These are phyloP conservation scores for Silurus meridionalis DNA, from an alignment of 2,113 vertebrate species.

Conservation along the genomic window DNA sequence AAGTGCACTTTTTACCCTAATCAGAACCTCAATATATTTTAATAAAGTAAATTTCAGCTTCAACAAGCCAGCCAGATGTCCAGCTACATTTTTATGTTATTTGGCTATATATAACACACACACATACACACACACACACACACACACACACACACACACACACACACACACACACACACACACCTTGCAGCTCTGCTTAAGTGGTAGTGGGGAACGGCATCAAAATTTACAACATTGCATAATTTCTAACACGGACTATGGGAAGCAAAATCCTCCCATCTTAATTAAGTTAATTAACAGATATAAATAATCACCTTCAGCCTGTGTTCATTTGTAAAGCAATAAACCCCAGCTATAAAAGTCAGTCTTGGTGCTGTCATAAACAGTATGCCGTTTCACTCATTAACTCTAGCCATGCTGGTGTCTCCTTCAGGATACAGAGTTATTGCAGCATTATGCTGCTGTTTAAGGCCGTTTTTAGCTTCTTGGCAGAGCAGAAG, in stretches of 20 bases:
- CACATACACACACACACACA: slow-evolving; percentile 16
- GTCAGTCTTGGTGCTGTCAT: slow-evolving; percentile 64
- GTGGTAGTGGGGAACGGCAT: slow-evolving; percentile 57
- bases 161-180: slow-evolving; percentile 32
- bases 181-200: slow-evolving; percentile 27
- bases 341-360: slow-evolving; percentile 71
- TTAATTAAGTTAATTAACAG: slow-evolving; percentile 76
- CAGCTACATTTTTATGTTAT: not conserved
- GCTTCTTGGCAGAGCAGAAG: slow-evolving; percentile 3
- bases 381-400: slow-evolving; percentile 65
- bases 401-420: slow-evolving; percentile 45
- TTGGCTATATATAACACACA: slow-evolving; percentile 1
- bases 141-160: slow-evolving; percentile 9
- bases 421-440: slow-evolving; percentile 28
- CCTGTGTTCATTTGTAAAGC: slow-evolving; percentile 71
- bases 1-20: not conserved
- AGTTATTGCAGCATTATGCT: slow-evolving; percentile 39
- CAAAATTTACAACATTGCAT: slow-evolving; percentile 61
- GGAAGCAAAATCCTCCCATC: slow-evolving; percentile 63
- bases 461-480: slow-evolving; percentile 36
- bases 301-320: slow-evolving; percentile 75
- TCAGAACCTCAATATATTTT: not conserved
- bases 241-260: slow-evolving; percentile 64
- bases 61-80: not conserved
- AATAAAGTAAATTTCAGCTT: not conserved